Evolutionary conservation across 2,888 invertebrate genomes (phyloP), one percentile per base, ranked within the genome.

Genomic region (Odontocerum albicorne): DNA sequence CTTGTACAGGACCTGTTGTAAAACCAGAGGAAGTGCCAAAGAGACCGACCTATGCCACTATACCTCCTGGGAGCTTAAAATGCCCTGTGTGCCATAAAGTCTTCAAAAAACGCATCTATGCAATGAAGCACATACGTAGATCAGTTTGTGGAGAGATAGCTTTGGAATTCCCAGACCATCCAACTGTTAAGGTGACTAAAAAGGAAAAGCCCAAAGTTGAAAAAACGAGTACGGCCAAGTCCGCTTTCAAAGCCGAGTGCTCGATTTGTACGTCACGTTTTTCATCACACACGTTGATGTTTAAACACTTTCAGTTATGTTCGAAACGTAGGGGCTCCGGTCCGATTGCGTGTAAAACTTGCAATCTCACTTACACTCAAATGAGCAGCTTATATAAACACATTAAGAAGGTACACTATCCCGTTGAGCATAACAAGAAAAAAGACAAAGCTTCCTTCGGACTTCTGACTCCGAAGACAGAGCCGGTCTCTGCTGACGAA

Each of bases 241-340:
- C 43, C 2, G 43, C 51, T 3, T 44, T 51, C n/a, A 13, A 32
- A n/a, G 49, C 55, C 6, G 55, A 57, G 38, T 62, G 62, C 35
- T 59, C 59, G 1, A 59, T 57, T 21, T 62, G 62, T 27, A 49
- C 57, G 6, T 27, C 21, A 13, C 36, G 49, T 16, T 62, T 62
- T 27, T 33, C 52, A 2, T 49, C 57, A 0, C 42, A 55, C 21
- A 36, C 31, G 6, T 27, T 36, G 2, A 59, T 59, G 57, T 51
- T 47, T 17, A 55, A 43, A 12, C 62, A 62, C 35, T 49, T 62
- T 7, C 49, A 52, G 17, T 38, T 49, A 10, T 62, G 62, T 16
- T n/a, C 53, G 2, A 32, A 27, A 13, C 42, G 43, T 15, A 45
- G 50, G 12, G 53, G 52, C 27, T 21, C 52, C 3, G 43, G 42